These are phyloP conservation scores for Caenorhabditis wallacei DNA, from an alignment of 2,888 invertebrate genomes.

Conservation along the genomic window DNA sequence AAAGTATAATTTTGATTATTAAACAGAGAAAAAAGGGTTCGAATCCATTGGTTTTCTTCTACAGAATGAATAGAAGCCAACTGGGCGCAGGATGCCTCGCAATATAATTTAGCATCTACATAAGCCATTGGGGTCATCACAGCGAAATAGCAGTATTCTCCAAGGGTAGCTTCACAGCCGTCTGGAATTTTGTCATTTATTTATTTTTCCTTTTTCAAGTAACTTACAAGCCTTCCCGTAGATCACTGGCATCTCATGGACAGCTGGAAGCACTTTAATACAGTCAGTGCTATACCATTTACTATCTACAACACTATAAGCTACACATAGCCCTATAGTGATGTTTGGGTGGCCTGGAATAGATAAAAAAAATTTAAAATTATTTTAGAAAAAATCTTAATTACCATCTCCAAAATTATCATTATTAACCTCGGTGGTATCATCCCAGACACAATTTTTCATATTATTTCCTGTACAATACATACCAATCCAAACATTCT, in stretches of 20 bases:
- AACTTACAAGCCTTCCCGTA: not conserved
- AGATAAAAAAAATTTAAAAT: no score
- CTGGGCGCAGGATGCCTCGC: not conserved
- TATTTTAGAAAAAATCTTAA: not conserved
- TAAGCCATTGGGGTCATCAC: not conserved
- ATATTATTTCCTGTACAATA: not conserved
- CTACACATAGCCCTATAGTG: not conserved
- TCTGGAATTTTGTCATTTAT: not conserved
- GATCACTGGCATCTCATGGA: not conserved
- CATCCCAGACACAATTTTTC: not conserved
- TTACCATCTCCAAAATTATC: not conserved
- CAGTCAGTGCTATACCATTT: not conserved
- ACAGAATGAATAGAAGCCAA: not conserved
- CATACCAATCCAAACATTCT: not conserved
- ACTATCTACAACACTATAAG: not conserved
- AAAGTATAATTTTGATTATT: not conserved
- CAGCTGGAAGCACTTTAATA: not conserved
- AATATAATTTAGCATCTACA: not conserved
- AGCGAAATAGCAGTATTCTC: not conserved
- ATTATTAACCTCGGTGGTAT: not conserved
- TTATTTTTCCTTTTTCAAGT: not conserved
- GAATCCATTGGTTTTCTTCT: not conserved
- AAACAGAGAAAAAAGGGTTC: not conserved
- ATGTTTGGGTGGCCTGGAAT: not conserved
- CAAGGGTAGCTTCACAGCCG: not conserved